Percentiles rank a stretch among this genome's conserved stretches.
Evolutionary conservation across 2,113 vertebrate genomes (phyloP).

Genomic region (Dascyllus trimaculatus): DNA sequence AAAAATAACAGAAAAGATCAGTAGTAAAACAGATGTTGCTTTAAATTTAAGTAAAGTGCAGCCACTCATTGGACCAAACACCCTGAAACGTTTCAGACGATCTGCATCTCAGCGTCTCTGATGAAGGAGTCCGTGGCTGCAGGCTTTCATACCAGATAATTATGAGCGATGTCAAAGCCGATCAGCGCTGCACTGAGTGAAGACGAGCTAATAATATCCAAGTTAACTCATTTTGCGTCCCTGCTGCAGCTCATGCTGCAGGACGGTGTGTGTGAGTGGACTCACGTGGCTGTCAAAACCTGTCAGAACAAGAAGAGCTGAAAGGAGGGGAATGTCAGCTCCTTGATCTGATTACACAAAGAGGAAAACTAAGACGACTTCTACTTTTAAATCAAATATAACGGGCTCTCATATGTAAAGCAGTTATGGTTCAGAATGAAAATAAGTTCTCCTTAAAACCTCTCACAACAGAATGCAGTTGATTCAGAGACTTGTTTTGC

Average conservation of each 20-base stretch:
- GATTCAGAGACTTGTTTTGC: not conserved
- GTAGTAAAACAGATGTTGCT: not conserved
- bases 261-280: conserved; percentile 35
- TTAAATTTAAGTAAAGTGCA: conserved; percentile 6
- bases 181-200: conserved; percentile 39
- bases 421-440: too few species aligned
- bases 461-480: not conserved
- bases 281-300: conserved; percentile 8
- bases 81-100: conserved; percentile 5
- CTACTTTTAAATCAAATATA: too few species aligned
- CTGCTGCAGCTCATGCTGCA: conserved; percentile 12
- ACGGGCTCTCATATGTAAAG: too few species aligned
- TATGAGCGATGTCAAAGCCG: conserved; percentile 31
- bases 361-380: not conserved
- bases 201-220: conserved; percentile 63
- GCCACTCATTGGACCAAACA: not conserved
- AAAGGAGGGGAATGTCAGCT: conserved; percentile 18
- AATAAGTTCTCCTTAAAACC: too few species aligned
- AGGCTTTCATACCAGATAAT: conserved; percentile 35
- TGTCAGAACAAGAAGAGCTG: conserved; percentile 8
- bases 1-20: not conserved
- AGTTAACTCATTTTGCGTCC: conserved; percentile 11
- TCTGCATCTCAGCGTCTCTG: conserved; percentile 17
- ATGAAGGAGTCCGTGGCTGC: conserved; percentile 16
- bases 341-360: conserved; percentile 4